phyloP scores from a whole-genome alignment of 2,797 vertebrate genomes.

The Glossophaga mutica region DNA sequence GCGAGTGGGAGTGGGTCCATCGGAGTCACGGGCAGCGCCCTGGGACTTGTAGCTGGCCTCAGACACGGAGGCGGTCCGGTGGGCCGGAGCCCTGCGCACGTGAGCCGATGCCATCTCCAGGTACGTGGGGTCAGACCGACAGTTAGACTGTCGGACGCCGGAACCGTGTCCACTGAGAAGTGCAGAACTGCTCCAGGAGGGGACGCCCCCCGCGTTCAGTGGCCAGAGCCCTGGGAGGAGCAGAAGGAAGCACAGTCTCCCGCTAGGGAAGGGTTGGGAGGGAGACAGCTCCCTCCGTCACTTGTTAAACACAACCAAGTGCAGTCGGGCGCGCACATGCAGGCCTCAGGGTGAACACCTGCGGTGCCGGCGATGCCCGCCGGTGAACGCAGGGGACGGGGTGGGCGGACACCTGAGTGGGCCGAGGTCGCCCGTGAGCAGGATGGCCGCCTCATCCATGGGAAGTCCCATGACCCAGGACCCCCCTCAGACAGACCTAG shows the following conservation, averaged over 20 bases:
- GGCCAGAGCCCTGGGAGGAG: too few relatives aligned
- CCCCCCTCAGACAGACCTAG: too few relatives aligned
- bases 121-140: background rate
- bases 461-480: background rate
- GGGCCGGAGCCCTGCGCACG: background rate
- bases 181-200: background rate
- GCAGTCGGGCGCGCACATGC: background rate
- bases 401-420: background rate
- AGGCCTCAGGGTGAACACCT: background rate
- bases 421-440: background rate
- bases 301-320: background rate
- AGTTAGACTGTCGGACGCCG: too few relatives aligned
- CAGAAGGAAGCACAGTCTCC: background rate
- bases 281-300: background rate
- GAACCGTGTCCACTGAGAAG: background rate
- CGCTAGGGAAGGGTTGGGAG: background rate
- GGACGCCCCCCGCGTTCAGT: fast-evolving
- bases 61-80: background rate
- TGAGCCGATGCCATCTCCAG: background rate
- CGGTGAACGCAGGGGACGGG: fast-evolving
- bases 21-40: background rate
- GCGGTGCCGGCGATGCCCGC: background rate
- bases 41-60: background rate
- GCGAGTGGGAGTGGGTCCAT: background rate
- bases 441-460: fast-evolving